These are phyloP conservation scores for Dendrolimus kikuchii DNA, from an alignment of 1,140 invertebrate genomes.

Conservation along the genomic window DNA sequence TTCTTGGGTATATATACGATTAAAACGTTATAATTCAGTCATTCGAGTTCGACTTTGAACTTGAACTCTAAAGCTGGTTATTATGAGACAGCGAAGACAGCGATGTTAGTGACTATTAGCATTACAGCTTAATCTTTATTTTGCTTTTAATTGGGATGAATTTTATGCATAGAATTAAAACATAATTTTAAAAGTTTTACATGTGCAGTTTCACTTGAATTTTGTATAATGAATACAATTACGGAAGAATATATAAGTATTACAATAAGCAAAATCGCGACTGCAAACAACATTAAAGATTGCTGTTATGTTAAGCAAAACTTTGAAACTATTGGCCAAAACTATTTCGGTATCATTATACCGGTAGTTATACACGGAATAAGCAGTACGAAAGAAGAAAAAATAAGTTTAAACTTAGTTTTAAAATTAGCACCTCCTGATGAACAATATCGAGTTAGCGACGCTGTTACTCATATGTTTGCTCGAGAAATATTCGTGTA, in stretches of 20 bases:
- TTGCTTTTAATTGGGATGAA: too few species aligned
- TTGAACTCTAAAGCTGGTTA: too few species aligned
- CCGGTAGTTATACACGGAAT: slow-evolving; percentile 36
- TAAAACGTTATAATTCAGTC: too few species aligned
- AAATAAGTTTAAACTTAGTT: slow-evolving; percentile 28
- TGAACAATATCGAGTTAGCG: slow-evolving; percentile 51
- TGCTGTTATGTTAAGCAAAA: slow-evolving; percentile 26
- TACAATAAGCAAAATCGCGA: slow-evolving; percentile 27
- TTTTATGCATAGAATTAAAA: too few species aligned
- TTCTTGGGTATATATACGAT: too few species aligned
- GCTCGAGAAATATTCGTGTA: slow-evolving; percentile 51
- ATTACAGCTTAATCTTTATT: too few species aligned
- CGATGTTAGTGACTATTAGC: too few species aligned
- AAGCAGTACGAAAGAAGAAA: slow-evolving; percentile 12
- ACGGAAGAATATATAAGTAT: slow-evolving; percentile 21
- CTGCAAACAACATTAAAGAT: slow-evolving; percentile 18
- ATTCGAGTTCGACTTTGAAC: too few species aligned
- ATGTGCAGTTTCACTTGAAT: too few species aligned
- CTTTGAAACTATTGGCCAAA: slow-evolving; percentile 46
- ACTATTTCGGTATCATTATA: slow-evolving; percentile 55
- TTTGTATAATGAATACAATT: slow-evolving; percentile 16
- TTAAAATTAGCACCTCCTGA: slow-evolving; percentile 56
- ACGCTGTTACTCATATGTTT: slow-evolving; percentile 52
- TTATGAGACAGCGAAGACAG: too few species aligned
- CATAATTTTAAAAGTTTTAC: too few species aligned